Evolutionary conservation across 2,797 vertebrate species (phyloP).

Genomic region (Morus bassanus): DNA sequence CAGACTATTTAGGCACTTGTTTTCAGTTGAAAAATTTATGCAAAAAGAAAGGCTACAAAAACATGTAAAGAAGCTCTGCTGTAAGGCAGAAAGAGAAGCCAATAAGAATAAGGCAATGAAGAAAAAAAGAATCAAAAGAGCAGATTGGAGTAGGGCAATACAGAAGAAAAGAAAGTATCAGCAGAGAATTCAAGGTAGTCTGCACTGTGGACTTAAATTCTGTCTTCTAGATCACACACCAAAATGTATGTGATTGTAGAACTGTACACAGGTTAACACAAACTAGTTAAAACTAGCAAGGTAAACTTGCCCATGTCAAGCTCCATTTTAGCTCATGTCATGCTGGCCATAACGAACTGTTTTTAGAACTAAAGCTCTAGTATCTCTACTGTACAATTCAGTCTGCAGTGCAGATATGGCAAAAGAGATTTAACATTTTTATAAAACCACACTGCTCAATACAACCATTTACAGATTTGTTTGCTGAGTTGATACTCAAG

Average conservation of each 20-base stretch:
- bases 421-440: background rate
- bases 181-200: background rate
- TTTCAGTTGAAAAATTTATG: background rate
- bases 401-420: background rate
- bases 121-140: background rate
- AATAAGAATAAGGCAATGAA: background rate
- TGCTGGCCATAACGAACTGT: background rate
- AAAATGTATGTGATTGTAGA: background rate
- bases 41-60: background rate
- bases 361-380: background rate
- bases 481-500: too few relatives aligned
- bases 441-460: background rate
- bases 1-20: background rate
- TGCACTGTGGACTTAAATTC: background rate
- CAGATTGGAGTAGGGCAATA: background rate
- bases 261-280: background rate
- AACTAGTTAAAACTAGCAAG: background rate
- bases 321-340: background rate
- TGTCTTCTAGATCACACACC: background rate
- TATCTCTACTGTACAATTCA: background rate
- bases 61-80: background rate
- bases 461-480: background rate
- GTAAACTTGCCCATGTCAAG: background rate
- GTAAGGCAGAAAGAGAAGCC: background rate
- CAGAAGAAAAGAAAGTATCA: background rate